A percentile compares a stretch with the other conserved stretches of the same genome.
Conservation (phyloP, 1,140 invertebrate genomes). For the Bombus cullumanus region DNA sequence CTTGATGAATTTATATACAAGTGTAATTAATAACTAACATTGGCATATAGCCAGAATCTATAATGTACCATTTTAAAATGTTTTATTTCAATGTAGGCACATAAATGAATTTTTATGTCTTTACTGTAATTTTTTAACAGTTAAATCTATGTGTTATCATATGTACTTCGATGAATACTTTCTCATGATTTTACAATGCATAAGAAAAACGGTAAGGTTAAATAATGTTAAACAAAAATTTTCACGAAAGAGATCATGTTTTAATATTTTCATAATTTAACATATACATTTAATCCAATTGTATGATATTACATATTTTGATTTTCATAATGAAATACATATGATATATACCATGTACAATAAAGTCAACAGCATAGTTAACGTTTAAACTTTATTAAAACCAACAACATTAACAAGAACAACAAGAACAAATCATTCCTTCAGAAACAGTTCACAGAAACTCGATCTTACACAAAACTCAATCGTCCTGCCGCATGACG, state of each 20-base stretch:
- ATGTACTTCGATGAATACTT: background rate
- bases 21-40: background rate
- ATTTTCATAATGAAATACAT: background rate
- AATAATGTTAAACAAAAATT: background rate
- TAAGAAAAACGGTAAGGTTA: background rate
- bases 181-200: background rate
- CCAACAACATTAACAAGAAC: constrained; percentile 69
- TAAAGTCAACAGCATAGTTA: constrained; percentile 34
- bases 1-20: background rate
- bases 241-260: background rate
- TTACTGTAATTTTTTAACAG: background rate
- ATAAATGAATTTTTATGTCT: background rate
- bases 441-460: constrained; percentile 51
- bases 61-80: background rate
- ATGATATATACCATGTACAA: background rate
- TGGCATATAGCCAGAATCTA: background rate
- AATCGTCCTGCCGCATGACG: constrained; percentile 49
- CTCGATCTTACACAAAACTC: constrained; percentile 49
- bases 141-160: background rate
- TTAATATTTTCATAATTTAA: background rate
- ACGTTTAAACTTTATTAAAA: constrained; percentile 72
- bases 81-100: background rate
- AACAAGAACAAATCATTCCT: constrained; percentile 63
- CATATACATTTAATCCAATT: background rate
- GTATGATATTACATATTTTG: background rate